A percentile compares a stretch with the other conserved stretches of the same genome.
Evolutionary conservation across 35 echinoderm and acorn worm species (phyloP).

Genomic region (Hemicentrotus pulcherrimus): DNA sequence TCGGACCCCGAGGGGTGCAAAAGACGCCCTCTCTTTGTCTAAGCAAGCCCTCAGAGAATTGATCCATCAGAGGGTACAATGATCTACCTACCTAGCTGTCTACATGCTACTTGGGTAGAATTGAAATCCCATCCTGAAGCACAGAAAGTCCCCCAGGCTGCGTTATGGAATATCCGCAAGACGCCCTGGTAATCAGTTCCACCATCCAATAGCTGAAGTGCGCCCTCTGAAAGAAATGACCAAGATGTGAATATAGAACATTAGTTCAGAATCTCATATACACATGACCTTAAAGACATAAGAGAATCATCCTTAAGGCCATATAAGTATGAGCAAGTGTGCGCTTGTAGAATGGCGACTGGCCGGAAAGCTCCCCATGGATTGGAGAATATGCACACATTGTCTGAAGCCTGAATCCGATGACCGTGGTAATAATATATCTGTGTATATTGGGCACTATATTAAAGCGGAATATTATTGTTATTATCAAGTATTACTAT

Average conservation of each 20-base stretch:
- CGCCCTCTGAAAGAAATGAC: neutral
- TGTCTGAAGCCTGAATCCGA: too few species aligned
- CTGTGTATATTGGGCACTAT: too few species aligned
- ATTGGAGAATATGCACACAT: too few species aligned
- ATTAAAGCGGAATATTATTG: too few species aligned
- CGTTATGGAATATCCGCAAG: slow-evolving; percentile 55
- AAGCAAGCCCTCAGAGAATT: neutral
- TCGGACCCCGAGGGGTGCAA: neutral
- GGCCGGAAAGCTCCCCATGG: too few species aligned
- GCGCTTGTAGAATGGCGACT: too few species aligned
- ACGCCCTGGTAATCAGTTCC: slow-evolving; percentile 44
- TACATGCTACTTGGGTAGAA: slow-evolving; percentile 64
- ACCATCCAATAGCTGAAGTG: slow-evolving; percentile 48
- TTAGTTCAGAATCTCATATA: too few species aligned
- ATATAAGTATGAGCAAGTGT: too few species aligned
- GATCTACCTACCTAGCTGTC: slow-evolving; percentile 55
- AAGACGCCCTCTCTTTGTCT: neutral
- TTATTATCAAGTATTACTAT: too few species aligned
- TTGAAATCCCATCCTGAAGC: slow-evolving; percentile 52
- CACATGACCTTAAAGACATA: too few species aligned
- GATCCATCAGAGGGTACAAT: neutral
- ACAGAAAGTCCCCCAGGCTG: slow-evolving; percentile 61
- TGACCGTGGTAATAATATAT: too few species aligned
- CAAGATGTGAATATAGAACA: neutral
- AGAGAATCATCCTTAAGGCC: too few species aligned